Percentiles rank a stretch among this genome's conserved stretches.
phyloP scores from a whole-genome alignment of 2,797 vertebrate species.

The Rhabdophis nuchalis region DNA sequence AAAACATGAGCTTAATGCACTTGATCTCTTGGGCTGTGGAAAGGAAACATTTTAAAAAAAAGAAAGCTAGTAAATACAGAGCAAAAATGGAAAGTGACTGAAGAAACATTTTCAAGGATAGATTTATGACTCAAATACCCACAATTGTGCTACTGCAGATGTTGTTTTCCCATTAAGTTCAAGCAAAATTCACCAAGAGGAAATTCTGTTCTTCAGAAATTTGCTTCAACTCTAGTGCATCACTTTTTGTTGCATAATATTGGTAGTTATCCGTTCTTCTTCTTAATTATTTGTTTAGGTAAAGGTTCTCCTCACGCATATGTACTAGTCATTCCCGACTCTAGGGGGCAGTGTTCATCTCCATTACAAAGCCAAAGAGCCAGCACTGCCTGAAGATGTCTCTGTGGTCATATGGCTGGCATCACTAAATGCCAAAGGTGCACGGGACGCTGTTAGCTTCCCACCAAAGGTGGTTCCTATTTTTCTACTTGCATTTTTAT shows the following conservation, averaged over 20 bases:
- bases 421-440: too few species aligned
- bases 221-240: conserved; percentile 9
- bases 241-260: conserved; percentile 19
- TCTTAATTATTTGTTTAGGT: conserved; percentile 20
- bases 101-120: conserved; percentile 20
- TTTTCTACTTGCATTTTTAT: too few species aligned
- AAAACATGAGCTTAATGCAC: not conserved
- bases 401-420: too few species aligned
- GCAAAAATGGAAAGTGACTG: not conserved
- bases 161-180: conserved; percentile 37
- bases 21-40: not conserved
- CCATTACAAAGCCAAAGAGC: too few species aligned
- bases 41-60: not conserved
- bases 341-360: too few species aligned
- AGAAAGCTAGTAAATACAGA: not conserved
- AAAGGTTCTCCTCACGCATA: too few species aligned
- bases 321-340: too few species aligned
- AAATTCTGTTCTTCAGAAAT: conserved; percentile 35
- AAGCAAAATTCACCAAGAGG: conserved; percentile 28
- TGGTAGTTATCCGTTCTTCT: conserved; percentile 2
- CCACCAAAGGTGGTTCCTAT: too few species aligned
- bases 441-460: too few species aligned
- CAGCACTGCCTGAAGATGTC: too few species aligned
- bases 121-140: not conserved
- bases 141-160: conserved; percentile 33